Base-by-base conservation (phyloP, 2,888 invertebrate genomes). In the Eupithecia inturbata region DNA sequence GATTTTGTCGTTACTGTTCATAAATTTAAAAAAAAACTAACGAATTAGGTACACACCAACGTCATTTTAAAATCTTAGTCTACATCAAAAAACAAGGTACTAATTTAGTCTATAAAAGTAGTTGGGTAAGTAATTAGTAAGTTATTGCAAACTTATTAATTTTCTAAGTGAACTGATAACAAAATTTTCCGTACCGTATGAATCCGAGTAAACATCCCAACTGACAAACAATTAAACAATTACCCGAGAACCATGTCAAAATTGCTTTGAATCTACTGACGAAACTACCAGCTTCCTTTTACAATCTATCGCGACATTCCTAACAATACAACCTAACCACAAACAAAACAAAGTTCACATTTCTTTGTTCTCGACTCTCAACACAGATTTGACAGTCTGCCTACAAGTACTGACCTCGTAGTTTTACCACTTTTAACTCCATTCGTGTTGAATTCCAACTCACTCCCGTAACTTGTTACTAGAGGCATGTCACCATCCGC, bases 401-500 rank as follows among this genome's bases (percentile, higher is more conserved):
- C 49, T 49, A 81, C 1, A 73, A 81, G 33, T 76, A 91, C 91
- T 84, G 84, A 94, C 93, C 93, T 94, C 86, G 93, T 93, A 72
- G 87, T 85, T 83, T 88, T 92, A 78, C 87, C 86, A 84, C 87
- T 87, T 89, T 94, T 93, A 69, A 88, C 87, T 80, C 92, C 93
- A 81, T 92, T 92, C 77, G 87, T 85, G 83, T 90, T 90, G 85
- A 91, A 91, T 84, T 94, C 93, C 74, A 92, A 84, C 83, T 93
- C 94, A 85, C 91, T 91, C 81, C 89, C 88, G 85, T 88, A 93
- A 91, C 92, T 93, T 67, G 88, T 88, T 71, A 94, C 94, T 79
- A 94, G 82, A 76, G 94, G 94, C 84, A 93, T 87, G 81, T 94
- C 94, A 81, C 94, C 94, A 84, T 94, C 94, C 77, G 93, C 92